phyloP scores from a whole-genome alignment of 2,888 invertebrate species.

The Zhengitettix transpicula region DNA sequence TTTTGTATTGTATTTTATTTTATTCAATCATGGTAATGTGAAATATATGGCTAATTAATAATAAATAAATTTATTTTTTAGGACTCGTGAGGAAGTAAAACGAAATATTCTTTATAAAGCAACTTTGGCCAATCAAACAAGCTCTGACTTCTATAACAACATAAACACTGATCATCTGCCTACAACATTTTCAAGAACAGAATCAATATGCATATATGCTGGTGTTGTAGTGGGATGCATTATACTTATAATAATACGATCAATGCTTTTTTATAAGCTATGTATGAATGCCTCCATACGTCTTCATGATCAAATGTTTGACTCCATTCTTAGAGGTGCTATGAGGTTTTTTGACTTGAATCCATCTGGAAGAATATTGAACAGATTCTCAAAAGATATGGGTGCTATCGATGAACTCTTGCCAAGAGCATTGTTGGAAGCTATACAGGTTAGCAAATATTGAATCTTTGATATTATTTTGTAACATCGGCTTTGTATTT shows the following conservation, averaged over 20 bases:
- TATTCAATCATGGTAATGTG: neutral
- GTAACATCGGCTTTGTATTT: too few species aligned
- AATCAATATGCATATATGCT: conserved; percentile 7
- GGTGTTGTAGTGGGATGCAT: conserved; percentile 23
- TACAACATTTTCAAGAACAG: neutral
- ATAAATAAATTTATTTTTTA: neutral
- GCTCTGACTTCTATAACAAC: neutral
- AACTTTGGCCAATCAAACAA: neutral
- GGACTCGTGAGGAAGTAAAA: neutral
- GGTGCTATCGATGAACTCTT: conserved; percentile 27
- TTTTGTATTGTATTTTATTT: neutral
- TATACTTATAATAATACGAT: conserved; percentile 39
- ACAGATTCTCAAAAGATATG: conserved; percentile 33
- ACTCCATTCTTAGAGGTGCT: conserved; percentile 44
- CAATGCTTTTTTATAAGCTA: conserved; percentile 43
- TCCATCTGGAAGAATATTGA: conserved; percentile 32
- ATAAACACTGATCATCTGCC: neutral
- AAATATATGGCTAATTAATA: neutral
- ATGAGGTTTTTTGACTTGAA: conserved; percentile 34
- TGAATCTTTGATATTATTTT: neutral
- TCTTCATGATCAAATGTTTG: conserved; percentile 56
- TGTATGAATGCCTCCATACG: conserved; percentile 47
- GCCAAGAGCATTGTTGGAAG: conserved; percentile 16
- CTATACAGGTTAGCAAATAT: conserved; percentile 16
- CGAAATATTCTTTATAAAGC: neutral